Evolutionary conservation across 1,140 invertebrate species (phyloP), one percentile per base, ranked within the genome.

Genomic region (Drosophila pseudoobscura): DNA sequence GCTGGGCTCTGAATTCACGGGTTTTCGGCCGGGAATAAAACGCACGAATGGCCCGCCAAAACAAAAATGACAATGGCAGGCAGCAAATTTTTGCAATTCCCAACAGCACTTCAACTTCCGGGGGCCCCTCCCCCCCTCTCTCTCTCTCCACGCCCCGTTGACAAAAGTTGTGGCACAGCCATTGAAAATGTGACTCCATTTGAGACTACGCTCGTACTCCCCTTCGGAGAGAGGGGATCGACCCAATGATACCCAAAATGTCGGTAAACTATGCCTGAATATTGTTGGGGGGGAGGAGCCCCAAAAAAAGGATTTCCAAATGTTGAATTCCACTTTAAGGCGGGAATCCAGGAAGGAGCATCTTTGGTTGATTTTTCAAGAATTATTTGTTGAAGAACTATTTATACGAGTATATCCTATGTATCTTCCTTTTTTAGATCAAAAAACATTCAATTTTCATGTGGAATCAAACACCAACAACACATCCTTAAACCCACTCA

Each of bases 1-100:
- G 74, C 44, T 80, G 78, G 82, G 17, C 69, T 82, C 82, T 82
- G 82, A 82, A 88, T 87, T 87, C 85, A 82, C 82, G 77, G 78
- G 0, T 17, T 52, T 87, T 74, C 75, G 73, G 75, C 53, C 53
- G 74, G 75, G 71, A 74, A 87, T 87, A 88, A 88, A 87, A 87
- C 83, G 82, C 82, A 87, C 82, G 83, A 87, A 82, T 87, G 78
- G 74, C 59, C 62, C 53, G 56, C 44, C 65, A 87, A 88, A 82
- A 87, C 83, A 82, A 88, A 85, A 87, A 87, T 87, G 83, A 87
- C 82, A 87, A 87, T 87, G 78, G 82, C 83, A 78, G 83, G 83
- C 82, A 82, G 75, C 82, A 87, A 87, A 87, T 87, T 88, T 84
- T 87, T 76, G 78, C 75, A 75, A 87, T 87, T 87, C 82, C 82